Evolutionary conservation across 2,888 invertebrate genomes (phyloP).

Genomic region (Parnassius glacialis): DNA sequence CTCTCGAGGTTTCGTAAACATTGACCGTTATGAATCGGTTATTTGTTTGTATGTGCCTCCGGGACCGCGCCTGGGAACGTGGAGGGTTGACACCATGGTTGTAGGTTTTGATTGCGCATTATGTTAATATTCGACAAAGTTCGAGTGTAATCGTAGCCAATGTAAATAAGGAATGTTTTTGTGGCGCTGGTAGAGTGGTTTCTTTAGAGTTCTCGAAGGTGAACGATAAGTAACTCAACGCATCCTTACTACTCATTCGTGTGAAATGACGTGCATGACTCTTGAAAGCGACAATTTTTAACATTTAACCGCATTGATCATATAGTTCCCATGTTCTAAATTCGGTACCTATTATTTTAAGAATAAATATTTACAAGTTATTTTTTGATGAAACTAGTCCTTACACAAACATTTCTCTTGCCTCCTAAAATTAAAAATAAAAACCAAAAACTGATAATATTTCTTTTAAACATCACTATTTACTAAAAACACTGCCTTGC

Average conservation of each 20-base stretch:
- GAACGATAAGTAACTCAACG: not conserved
- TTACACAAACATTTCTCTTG: no score
- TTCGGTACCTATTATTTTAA: no score
- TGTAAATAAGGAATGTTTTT: not conserved
- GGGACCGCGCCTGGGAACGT: constrained; percentile 47
- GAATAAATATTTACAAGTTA: no score
- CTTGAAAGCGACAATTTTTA: no score
- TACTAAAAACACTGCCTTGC: no score
- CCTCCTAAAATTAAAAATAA: no score
- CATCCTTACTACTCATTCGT: not conserved
- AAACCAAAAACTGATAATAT: no score
- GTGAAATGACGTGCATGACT: not conserved
- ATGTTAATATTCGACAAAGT: constrained; percentile 7
- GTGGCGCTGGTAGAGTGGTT: not conserved
- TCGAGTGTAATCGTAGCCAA: not conserved
- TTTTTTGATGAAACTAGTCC: no score
- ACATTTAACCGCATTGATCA: no score
- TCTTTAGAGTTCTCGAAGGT: not conserved
- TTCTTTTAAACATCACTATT: no score
- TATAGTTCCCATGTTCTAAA: no score
- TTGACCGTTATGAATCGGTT: constrained; percentile 42
- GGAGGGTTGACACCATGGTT: constrained; percentile 47
- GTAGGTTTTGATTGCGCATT: constrained; percentile 4
- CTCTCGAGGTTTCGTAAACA: constrained; percentile 57
- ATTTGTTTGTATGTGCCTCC: constrained; percentile 45